Conservation (phyloP, 2,797 vertebrate genomes). For the Eleutherodactylus coqui region DNA sequence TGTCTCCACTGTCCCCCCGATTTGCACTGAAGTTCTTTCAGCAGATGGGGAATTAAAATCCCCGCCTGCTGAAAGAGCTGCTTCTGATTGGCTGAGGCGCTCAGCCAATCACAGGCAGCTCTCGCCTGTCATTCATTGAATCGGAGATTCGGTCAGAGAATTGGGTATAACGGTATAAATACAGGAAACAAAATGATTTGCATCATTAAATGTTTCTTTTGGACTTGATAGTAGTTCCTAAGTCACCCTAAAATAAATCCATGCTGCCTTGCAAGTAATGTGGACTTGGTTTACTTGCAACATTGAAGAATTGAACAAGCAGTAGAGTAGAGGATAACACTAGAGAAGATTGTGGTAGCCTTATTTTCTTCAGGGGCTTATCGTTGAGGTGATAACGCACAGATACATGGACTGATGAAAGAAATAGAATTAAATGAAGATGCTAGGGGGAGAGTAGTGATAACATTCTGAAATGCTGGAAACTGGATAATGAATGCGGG, state of each 20-base stretch:
- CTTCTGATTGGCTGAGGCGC: too few relatives aligned
- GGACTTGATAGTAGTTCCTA: not conserved
- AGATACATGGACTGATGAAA: constrained; percentile 42
- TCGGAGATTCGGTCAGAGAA: too few relatives aligned
- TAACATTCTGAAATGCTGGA: constrained; percentile 33
- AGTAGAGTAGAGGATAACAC: not conserved
- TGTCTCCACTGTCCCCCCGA: too few relatives aligned
- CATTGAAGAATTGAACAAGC: not conserved
- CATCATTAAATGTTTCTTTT: not conserved
- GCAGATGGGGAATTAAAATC: too few relatives aligned
- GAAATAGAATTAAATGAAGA: constrained; percentile 47
- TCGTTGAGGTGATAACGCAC: constrained; percentile 22
- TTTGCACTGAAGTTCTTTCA: too few relatives aligned
- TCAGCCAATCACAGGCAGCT: too few relatives aligned
- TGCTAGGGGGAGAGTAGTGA: constrained; percentile 37
- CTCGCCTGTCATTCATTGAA: too few relatives aligned
- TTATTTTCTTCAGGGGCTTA: constrained; percentile 28
- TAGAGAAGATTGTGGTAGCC: constrained; percentile 14
- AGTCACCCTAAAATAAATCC: not conserved
- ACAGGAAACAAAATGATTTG: not conserved
- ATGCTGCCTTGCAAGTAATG: not conserved
- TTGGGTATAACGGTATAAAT: not conserved
- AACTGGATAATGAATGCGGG: constrained; percentile 44
- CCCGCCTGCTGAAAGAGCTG: too few relatives aligned
- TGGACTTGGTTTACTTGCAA: not conserved